Conservation (phyloP, 92 coral and sea anemone genomes). For the Epizoanthus rinbou region DNA sequence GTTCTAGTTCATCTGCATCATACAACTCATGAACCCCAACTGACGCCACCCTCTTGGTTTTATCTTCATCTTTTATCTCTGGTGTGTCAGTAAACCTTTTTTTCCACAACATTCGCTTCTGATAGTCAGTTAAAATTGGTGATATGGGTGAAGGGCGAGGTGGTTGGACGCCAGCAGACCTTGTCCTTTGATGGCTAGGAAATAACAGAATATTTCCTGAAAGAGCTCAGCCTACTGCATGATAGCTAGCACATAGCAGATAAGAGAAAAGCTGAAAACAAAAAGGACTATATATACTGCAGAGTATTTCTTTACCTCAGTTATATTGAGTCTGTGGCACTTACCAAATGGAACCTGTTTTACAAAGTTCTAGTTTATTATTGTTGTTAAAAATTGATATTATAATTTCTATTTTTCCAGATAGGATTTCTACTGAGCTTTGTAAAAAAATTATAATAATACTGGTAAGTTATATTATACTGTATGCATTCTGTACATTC, state of each 20-base stretch:
- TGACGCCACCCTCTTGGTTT: slow-evolving; percentile 46
- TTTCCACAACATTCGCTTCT: slow-evolving; percentile 81
- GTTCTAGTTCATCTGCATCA: slow-evolving; percentile 83
- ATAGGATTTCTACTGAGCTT: too few relatives aligned
- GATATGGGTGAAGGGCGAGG: slow-evolving; percentile 88
- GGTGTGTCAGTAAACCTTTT: slow-evolving; percentile 51
- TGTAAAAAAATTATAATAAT: too few relatives aligned
- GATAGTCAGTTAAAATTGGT: slow-evolving; percentile 79
- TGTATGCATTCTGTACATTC: too few relatives aligned
- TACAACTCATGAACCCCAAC: slow-evolving; percentile 86
- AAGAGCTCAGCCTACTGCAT: neutral
- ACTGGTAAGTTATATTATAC: too few relatives aligned
- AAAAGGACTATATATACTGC: too few relatives aligned
- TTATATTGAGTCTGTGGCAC: too few relatives aligned
- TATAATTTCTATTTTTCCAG: too few relatives aligned
- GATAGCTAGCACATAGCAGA: neutral
- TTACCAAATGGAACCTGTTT: too few relatives aligned
- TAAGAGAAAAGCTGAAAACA: too few relatives aligned
- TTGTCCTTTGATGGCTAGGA: slow-evolving; percentile 4
- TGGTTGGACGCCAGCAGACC: slow-evolving; percentile 45
- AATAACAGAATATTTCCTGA: neutral
- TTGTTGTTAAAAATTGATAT: too few relatives aligned
- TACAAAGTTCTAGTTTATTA: too few relatives aligned
- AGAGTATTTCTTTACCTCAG: too few relatives aligned
- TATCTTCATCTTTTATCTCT: slow-evolving; percentile 31